These are phyloP conservation scores for Clytia hemisphaerica DNA, from an alignment of 30 jellyfish, hydroid and myxozoan genomes.

Conservation along the genomic window DNA sequence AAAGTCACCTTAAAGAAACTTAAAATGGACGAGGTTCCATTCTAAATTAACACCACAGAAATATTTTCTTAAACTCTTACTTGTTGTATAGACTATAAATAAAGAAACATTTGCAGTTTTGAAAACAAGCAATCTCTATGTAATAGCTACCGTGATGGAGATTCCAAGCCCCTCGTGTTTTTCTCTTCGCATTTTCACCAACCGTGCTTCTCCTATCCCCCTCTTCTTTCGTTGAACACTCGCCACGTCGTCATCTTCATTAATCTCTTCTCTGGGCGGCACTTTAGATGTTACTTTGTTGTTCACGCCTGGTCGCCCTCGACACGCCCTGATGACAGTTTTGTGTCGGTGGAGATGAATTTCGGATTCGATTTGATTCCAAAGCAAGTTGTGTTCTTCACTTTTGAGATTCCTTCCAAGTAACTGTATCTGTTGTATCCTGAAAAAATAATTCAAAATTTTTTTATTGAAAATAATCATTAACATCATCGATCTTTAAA, in stretches of 20 bases:
- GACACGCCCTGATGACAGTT: conserved; percentile 90
- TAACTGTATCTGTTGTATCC: conserved; percentile 87
- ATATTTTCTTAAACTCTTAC: too few relatives aligned
- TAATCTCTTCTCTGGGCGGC: conserved; percentile 37
- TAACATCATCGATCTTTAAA: neutral
- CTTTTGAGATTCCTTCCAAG: conserved; percentile 82
- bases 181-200: conserved; percentile 54
- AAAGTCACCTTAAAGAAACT: neutral
- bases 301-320: conserved; percentile 51
- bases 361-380: conserved; percentile 98
- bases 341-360: conserved; percentile 89
- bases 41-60: too few relatives aligned
- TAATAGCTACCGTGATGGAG: conserved; percentile 71
- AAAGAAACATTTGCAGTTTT: too few relatives aligned
- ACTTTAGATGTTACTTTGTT: conserved; percentile 36
- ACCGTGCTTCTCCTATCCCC: conserved; percentile 73
- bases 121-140: too few relatives aligned
- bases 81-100: too few relatives aligned
- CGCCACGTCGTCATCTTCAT: conserved; percentile 40
- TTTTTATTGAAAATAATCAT: neutral
- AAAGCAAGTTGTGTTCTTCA: conserved; percentile 64
- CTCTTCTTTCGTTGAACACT: conserved; percentile 52
- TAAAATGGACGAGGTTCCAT: too few relatives aligned
- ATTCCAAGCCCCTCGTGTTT: conserved; percentile 86
- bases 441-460: neutral